Conservation (phyloP, 2,797 vertebrate species). For the Micrastur ruficollis region DNA sequence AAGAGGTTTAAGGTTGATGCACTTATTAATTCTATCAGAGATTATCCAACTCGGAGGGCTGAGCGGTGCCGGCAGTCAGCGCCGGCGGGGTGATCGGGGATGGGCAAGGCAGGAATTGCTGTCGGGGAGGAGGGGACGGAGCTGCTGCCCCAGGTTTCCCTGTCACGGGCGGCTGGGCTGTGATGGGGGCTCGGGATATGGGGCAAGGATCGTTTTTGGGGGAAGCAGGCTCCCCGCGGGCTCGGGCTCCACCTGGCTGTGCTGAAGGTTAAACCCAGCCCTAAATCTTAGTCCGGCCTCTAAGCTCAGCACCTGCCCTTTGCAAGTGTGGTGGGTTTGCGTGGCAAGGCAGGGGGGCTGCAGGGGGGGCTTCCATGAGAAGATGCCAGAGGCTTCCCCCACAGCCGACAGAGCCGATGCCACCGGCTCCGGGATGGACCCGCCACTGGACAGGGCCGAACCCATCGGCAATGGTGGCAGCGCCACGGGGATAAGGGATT, state of each 20-base stretch:
- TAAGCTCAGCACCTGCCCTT: background rate
- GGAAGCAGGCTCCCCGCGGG: background rate
- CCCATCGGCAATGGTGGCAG: too few species aligned
- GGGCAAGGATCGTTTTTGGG: background rate
- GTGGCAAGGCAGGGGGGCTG: too few species aligned
- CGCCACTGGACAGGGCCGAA: too few species aligned
- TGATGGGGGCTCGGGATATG: rapidly evolving
- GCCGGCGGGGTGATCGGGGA: background rate
- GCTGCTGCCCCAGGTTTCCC: background rate
- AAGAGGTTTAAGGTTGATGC: background rate
- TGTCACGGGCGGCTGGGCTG: rapidly evolving
- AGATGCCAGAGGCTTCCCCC: too few species aligned
- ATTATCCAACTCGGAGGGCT: background rate
- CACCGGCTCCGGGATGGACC: too few species aligned
- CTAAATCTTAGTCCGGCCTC: background rate
- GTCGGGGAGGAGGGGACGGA: background rate
- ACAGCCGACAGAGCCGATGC: too few species aligned
- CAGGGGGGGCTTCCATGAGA: too few species aligned
- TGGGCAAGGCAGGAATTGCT: background rate
- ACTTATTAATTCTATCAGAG: background rate
- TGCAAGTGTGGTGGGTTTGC: too few species aligned
- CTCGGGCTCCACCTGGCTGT: background rate
- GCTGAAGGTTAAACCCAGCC: background rate
- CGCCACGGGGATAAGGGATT: too few species aligned
- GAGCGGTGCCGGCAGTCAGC: background rate